A percentile compares a stretch with the other conserved stretches of the same genome.
These are phyloP conservation scores for Diphyllodes magnificus DNA, from an alignment of 2,113 vertebrate genomes.

Conservation along the genomic window DNA sequence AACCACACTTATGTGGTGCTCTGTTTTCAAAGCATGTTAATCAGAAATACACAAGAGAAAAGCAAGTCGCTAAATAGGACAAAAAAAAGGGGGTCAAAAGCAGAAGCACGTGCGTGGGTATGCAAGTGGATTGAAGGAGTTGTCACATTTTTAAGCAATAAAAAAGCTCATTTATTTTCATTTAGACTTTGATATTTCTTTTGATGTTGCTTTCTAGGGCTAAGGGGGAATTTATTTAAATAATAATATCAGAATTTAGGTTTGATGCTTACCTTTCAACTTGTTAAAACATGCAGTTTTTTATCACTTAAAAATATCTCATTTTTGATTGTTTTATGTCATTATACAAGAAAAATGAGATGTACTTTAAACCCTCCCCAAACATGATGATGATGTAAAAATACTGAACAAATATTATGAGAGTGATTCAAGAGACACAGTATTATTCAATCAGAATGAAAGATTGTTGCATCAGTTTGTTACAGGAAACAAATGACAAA, in stretches of 20 bases:
- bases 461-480: neutral
- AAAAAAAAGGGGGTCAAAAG: neutral
- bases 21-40: neutral
- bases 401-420: neutral
- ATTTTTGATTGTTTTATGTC: neutral
- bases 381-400: neutral
- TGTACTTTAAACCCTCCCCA: neutral
- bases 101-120: rapidly evolving
- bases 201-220: neutral
- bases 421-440: neutral
- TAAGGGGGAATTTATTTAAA: neutral
- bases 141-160: neutral
- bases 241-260: neutral
- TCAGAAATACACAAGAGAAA: neutral
- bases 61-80: neutral
- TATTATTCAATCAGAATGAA: neutral
- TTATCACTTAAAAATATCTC: neutral
- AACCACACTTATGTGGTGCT: neutral
- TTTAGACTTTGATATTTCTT: neutral
- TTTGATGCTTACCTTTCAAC: neutral
- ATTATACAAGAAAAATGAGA: neutral
- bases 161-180: neutral
- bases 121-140: neutral
- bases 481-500: neutral
- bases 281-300: neutral